These are phyloP conservation scores for Eilema griseolum DNA, from an alignment of 2,888 invertebrate genomes.

Conservation along the genomic window DNA sequence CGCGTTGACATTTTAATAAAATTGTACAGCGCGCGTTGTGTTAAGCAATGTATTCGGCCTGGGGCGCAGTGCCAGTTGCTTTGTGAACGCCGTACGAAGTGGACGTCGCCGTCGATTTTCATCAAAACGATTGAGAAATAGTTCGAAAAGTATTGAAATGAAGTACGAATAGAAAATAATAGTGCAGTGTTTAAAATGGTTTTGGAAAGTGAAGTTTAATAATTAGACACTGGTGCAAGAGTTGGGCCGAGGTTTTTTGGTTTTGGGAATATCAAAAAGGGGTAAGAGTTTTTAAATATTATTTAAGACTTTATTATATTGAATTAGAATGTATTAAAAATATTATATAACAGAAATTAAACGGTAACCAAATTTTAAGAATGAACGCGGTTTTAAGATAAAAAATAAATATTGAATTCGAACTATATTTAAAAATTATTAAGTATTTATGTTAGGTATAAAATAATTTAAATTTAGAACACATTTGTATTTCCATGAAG, in stretches of 20 bases:
- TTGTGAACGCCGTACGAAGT: conserved; percentile 10
- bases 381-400: no score
- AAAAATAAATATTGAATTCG: no score
- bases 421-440: no score
- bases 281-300: not conserved
- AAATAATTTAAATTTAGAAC: no score
- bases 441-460: no score
- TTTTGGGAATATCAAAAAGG: not conserved
- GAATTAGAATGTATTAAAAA: not conserved
- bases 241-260: not conserved
- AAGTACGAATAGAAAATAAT: conserved; percentile 7
- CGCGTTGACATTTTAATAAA: conserved; percentile 52
- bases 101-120: conserved; percentile 32
- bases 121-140: conserved; percentile 19
- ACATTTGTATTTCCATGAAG: no score
- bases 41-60: conserved; percentile 48
- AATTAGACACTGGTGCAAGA: not conserved
- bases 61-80: conserved; percentile 38
- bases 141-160: conserved; percentile 23
- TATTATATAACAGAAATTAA: no score
- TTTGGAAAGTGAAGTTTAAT: conserved; percentile 24
- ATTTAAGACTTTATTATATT: not conserved
- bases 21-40: conserved; percentile 38
- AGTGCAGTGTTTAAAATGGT: conserved; percentile 35
- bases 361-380: no score